Conservation (phyloP, 2,888 invertebrate genomes). For the Cosmia trapezina region DNA sequence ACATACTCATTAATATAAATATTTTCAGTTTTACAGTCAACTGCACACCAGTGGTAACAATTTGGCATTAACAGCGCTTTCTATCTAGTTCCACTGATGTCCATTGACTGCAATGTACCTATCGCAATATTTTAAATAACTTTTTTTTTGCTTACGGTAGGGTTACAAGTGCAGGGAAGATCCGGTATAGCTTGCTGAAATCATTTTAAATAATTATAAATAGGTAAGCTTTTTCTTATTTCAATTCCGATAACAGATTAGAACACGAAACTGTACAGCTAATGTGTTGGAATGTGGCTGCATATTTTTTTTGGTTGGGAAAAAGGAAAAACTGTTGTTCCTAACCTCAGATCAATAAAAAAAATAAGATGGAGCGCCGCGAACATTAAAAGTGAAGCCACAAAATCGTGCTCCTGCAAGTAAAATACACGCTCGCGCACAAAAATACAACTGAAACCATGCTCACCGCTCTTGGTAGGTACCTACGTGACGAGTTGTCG, state of each 20-base stretch:
- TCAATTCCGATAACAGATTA: background rate
- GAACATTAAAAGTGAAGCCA: no score
- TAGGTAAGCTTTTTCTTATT: background rate
- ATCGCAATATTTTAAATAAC: background rate
- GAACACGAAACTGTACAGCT: background rate
- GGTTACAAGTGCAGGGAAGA: slow-evolving; percentile 75
- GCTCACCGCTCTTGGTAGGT: no score
- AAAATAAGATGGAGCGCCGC: no score
- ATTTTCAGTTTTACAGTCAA: background rate
- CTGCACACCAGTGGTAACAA: background rate
- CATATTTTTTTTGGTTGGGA: no score
- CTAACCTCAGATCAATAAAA: background rate
- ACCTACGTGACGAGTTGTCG: no score
- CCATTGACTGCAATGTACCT: background rate
- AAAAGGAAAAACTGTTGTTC: background rate
- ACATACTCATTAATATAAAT: slow-evolving; percentile 2
- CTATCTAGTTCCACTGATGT: background rate
- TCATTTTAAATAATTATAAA: background rate
- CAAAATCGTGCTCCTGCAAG: no score
- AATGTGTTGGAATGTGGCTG: no score
- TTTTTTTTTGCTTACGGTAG: slow-evolving; percentile 69
- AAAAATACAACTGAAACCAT: no score
- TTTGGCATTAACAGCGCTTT: background rate
- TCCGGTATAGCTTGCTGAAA: slow-evolving; percentile 78
- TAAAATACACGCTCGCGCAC: no score